Evolutionary conservation across 1,140 invertebrate species (phyloP).

Genomic region (Brachionus rotundiformis): DNA sequence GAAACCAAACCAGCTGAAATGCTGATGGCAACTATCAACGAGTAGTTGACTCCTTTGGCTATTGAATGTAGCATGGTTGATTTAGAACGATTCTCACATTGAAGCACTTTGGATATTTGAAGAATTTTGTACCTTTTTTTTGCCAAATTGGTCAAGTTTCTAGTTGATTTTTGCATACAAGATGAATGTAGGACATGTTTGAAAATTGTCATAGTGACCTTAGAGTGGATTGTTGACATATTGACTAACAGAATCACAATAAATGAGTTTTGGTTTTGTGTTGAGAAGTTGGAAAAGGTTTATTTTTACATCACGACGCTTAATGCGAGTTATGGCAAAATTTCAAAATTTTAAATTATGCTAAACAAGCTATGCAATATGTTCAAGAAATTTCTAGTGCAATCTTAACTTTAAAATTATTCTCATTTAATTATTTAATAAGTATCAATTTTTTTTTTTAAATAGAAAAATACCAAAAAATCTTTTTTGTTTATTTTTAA

Average conservation of each 20-base stretch:
- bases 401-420: not conserved
- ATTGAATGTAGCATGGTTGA: not conserved
- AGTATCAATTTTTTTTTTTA: too few species aligned
- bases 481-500: too few species aligned
- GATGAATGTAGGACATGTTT: not conserved
- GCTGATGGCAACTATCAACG: not conserved
- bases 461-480: too few species aligned
- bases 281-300: not conserved
- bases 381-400: not conserved
- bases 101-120: not conserved
- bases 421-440: too few species aligned
- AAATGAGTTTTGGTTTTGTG: not conserved
- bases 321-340: not conserved
- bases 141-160: not conserved
- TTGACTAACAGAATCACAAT: not conserved
- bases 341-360: not conserved
- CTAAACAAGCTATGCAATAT: not conserved
- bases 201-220: not conserved
- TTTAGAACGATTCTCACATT: not conserved
- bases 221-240: not conserved
- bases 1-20: not conserved
- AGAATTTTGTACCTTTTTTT: not conserved
- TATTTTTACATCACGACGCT: not conserved
- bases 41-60: constrained; percentile 28
- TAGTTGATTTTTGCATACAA: not conserved